Conservation (phyloP, 2,113 vertebrate species). For the Leuciscus idus region DNA sequence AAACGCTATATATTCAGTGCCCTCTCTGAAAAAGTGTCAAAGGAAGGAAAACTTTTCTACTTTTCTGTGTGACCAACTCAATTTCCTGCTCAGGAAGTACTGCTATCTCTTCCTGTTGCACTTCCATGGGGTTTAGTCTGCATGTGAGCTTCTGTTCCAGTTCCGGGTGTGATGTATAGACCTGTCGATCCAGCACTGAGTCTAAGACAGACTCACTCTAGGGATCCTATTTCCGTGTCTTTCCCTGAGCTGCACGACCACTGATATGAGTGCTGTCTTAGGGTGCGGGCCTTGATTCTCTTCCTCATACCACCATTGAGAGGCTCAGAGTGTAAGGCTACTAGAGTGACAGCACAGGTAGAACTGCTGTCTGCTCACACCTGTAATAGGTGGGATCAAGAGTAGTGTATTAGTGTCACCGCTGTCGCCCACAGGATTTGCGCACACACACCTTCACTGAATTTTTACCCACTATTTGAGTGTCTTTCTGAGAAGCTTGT, state of each 20-base stretch:
- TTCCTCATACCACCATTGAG: constrained; percentile 24
- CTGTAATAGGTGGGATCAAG: constrained; percentile 50
- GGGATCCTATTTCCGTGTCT: constrained; percentile 51
- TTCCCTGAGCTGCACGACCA: constrained; percentile 50
- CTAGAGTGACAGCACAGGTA: constrained; percentile 50
- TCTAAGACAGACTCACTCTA: constrained; percentile 56
- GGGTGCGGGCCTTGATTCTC: constrained; percentile 35
- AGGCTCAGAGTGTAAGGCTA: constrained; percentile 32
- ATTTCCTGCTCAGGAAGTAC: constrained; percentile 21
- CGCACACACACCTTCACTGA: constrained; percentile 17
- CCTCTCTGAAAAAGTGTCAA: constrained; percentile 36
- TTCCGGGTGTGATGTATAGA: constrained; percentile 33
- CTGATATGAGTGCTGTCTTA: constrained; percentile 28
- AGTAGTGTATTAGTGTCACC: constrained; percentile 50
- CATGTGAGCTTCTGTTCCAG: constrained; percentile 30
- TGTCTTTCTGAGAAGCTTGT: constrained; percentile 40
- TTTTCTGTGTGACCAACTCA: constrained; percentile 39
- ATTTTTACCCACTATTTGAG: constrained; percentile 31
- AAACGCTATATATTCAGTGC: background rate
- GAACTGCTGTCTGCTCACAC: constrained; percentile 55
- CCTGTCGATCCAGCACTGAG: constrained; percentile 59
- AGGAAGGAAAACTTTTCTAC: constrained; percentile 40
- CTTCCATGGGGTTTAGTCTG: constrained; percentile 24
- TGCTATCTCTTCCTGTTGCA: constrained; percentile 32
- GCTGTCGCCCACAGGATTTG: constrained; percentile 47